Conservation (phyloP, 2,797 vertebrate species). For the Phataginus tetradactyla region DNA sequence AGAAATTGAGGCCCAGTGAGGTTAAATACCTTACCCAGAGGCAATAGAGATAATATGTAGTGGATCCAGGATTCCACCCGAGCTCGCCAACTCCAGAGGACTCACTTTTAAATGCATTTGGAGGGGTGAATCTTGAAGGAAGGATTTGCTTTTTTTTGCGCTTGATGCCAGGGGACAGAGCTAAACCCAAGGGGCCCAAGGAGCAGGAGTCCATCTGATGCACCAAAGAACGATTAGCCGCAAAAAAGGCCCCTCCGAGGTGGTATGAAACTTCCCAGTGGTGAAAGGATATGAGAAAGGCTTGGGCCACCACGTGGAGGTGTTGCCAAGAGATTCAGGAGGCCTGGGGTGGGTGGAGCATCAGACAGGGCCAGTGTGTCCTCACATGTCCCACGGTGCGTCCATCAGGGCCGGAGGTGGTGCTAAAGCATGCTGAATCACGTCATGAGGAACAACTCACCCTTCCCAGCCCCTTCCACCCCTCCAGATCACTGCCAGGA, state of each 20-base stretch:
- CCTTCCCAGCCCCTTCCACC: background rate
- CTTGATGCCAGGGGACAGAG: background rate
- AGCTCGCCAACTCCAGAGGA: background rate
- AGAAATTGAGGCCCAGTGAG: background rate
- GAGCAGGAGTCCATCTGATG: background rate
- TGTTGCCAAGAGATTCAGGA: background rate
- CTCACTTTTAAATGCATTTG: background rate
- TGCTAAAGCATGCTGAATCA: accelerated
- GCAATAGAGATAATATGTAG: background rate
- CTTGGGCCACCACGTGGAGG: background rate
- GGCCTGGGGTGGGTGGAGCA: background rate
- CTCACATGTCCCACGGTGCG: background rate
- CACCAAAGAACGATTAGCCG: background rate
- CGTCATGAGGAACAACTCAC: accelerated
- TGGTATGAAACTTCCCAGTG: background rate
- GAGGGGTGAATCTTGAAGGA: background rate
- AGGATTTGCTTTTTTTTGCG: background rate
- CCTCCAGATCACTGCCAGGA: background rate
- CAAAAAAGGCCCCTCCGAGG: accelerated
- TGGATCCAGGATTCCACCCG: background rate
- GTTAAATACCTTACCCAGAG: background rate
- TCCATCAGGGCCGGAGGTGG: accelerated
- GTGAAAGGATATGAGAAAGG: background rate
- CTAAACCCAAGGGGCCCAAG: background rate
- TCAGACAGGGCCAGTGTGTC: background rate